A percentile compares a stretch with the other conserved stretches of the same genome.
phyloP scores from a whole-genome alignment of 2,888 invertebrate species.

The Thereva unica region DNA sequence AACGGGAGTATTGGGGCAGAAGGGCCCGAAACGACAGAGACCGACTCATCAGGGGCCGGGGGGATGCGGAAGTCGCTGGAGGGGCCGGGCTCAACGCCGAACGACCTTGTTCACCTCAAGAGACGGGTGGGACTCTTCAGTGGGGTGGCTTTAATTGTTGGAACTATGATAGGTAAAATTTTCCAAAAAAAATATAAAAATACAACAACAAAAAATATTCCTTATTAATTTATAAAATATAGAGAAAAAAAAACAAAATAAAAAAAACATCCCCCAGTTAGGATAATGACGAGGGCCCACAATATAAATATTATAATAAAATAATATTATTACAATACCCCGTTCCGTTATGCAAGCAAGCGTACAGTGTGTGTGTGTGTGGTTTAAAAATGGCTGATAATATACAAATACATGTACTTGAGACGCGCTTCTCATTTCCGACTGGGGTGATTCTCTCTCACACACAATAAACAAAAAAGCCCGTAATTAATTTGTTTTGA shows the following conservation, averaged over 20 bases:
- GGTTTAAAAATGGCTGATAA: too few relatives aligned
- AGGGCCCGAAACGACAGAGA: slow-evolving; percentile 60
- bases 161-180: slow-evolving; percentile 91
- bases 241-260: slow-evolving; percentile 17
- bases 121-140: slow-evolving; percentile 98
- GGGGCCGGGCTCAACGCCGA: slow-evolving; percentile 91
- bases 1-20: slow-evolving; percentile 59
- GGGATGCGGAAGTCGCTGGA: slow-evolving; percentile 68
- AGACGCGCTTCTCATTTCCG: slow-evolving; percentile 26
- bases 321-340: too few relatives aligned
- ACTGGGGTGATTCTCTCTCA: slow-evolving; percentile 32
- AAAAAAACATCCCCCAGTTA: slow-evolving; percentile 28
- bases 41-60: slow-evolving; percentile 61
- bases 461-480: slow-evolving; percentile 2
- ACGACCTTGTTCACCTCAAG: slow-evolving; percentile 98
- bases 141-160: slow-evolving; percentile 98
- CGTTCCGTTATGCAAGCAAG: too few relatives aligned
- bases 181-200: slow-evolving; percentile 18
- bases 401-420: too few relatives aligned
- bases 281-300: slow-evolving; percentile 26
- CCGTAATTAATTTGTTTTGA: slow-evolving; percentile 4
- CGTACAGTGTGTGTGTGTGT: too few relatives aligned
- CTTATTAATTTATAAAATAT: too few relatives aligned
- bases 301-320: slow-evolving; percentile 12
- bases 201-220: background rate